These are phyloP conservation scores for Pangasius macronema DNA, from an alignment of 2,797 vertebrate genomes.

Conservation along the genomic window DNA sequence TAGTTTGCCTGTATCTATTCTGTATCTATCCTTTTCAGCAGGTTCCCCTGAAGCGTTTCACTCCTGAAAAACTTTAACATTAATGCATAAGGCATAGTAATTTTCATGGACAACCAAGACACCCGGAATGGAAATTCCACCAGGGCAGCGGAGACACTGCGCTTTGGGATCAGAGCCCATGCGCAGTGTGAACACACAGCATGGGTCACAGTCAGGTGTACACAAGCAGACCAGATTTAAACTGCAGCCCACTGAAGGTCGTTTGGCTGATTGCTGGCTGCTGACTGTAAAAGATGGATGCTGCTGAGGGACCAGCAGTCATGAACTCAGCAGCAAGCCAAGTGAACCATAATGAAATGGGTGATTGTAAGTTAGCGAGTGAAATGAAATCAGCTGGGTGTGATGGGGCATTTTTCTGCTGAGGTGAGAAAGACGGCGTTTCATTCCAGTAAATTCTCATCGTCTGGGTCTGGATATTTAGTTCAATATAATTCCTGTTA, in stretches of 20 bases:
- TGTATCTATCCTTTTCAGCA: background rate
- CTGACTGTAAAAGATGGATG: conserved; percentile 38
- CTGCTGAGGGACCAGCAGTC: conserved; percentile 16
- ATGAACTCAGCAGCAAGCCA: conserved; percentile 10
- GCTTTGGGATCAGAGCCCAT: conserved; percentile 20
- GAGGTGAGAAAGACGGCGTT: background rate
- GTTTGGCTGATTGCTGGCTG: conserved; percentile 41
- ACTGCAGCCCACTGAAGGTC: conserved; percentile 37
- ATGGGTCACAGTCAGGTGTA: conserved; percentile 35
- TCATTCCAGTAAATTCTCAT: background rate
- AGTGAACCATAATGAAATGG: conserved; percentile 33
- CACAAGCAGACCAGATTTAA: conserved; percentile 19
- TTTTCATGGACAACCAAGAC: conserved; percentile 3
- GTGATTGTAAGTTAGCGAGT: conserved; percentile 26
- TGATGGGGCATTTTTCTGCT: background rate
- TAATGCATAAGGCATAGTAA: background rate
- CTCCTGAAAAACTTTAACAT: background rate
- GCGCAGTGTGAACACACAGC: conserved; percentile 19
- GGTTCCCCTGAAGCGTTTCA: background rate
- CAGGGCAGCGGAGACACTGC: conserved; percentile 6
- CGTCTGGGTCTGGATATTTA: background rate
- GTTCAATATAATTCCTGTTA: background rate
- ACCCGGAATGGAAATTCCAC: conserved; percentile 34
- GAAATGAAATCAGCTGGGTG: conserved; percentile 12
- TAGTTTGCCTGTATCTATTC: background rate